Base-by-base conservation (phyloP, 2,113 vertebrate species). In the Macheiramphus alcinus region DNA sequence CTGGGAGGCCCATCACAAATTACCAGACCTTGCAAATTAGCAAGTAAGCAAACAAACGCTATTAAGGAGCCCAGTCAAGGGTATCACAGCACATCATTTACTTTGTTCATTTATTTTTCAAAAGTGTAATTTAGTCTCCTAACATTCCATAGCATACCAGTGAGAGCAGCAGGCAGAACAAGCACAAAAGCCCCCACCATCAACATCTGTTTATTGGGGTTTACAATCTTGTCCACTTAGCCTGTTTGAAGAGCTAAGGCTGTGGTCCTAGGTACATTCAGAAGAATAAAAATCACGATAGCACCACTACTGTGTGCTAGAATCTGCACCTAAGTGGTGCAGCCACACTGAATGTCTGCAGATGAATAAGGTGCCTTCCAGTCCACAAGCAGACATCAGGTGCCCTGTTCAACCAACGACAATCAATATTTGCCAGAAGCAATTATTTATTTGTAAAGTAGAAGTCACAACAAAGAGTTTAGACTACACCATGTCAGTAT, bases 21-120 rank as follows among this genome's bases (percentile, higher is more conserved):
- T 80, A 90, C 56, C 70, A 93, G 93, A 96, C 85, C 85, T 89
- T 96, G 94, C 89, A 97, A 96, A 97, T 91, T 80, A 94, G 43
- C 75, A 92, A 94, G 78, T n/a, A 88, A 93, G 88, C 56, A 95
- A 97, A 90, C 86, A 94, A 91, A 93, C 8, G 5, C 84, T 72
- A 85, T 94, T 97, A 83, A 80, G 93, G 83, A 94, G 47, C 13
- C 74, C 63, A 92, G 86, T 32, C 93, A 93, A 92, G 88, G 82
- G 85, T 88, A 92, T 81, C 78, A 50, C 68, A 75, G 91, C 85
- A 81, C 81, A 61, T 85, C 48, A 76, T 67, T 93, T 75, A 86
- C 84, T 87, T 70, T 31, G 56, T 59, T 80, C 76, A 65, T 73
- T 89, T 92, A 58, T 75, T 95, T 95, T 93, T 86, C 66, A 58